Evolutionary conservation across 2,113 vertebrate species (phyloP).

Genomic region (Anoura caudifer): DNA sequence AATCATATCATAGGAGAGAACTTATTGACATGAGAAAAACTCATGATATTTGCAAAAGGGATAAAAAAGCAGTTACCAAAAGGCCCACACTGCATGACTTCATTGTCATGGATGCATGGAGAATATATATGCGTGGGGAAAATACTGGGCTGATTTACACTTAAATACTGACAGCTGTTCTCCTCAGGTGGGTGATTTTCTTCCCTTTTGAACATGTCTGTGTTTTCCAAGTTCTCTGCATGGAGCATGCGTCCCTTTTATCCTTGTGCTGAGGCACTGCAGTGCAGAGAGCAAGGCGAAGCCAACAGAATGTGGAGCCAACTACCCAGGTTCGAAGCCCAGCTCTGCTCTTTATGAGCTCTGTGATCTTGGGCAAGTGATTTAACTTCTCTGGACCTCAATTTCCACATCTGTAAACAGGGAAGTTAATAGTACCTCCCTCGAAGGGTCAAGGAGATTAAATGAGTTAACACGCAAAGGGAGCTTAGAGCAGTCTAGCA

Average conservation of each 20-base stretch:
- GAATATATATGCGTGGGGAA: background rate
- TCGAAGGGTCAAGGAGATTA: background rate
- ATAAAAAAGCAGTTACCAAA: background rate
- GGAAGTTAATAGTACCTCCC: background rate
- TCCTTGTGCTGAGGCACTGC: background rate
- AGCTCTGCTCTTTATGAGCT: background rate
- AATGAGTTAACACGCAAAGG: background rate
- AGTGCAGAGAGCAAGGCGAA: background rate
- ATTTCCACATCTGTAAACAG: background rate
- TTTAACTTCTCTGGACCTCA: background rate
- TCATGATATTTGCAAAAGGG: background rate
- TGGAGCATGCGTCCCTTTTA: accelerated
- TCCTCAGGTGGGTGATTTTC: background rate
- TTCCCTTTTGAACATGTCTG: background rate
- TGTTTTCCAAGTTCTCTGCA: background rate
- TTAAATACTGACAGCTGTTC: background rate
- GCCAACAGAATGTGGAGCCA: too few species aligned
- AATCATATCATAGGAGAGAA: background rate
- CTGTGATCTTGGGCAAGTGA: background rate
- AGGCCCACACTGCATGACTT: background rate
- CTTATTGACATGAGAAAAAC: background rate
- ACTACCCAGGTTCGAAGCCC: background rate
- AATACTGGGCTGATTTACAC: background rate
- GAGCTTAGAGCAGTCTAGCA: background rate
- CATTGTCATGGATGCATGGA: background rate